Base-by-base conservation (phyloP, 1,140 invertebrate genomes). In the Aricia agestis region DNA sequence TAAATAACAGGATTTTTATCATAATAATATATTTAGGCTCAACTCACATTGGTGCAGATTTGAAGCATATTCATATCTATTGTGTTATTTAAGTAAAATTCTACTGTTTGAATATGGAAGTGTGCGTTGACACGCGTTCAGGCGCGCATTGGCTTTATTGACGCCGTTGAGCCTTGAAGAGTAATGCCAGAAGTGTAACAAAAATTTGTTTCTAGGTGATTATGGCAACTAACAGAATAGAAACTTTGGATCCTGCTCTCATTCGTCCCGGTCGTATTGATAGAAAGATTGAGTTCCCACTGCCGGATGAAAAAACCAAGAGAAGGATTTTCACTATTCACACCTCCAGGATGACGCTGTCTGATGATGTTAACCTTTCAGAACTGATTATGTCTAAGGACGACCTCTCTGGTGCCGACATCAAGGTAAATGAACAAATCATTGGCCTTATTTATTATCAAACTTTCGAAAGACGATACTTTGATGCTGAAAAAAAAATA, bases 151-250 rank as follows among this genome's bases (percentile, higher is more conserved):
- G 1, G 25, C 25, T 0, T 3, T 25, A 25, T 25, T 25, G 25
- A 25, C 3, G 25, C 25, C 25, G 25, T 25, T 25, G 25, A 25
- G 25, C 25, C 25, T 25, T 0, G 25, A 25, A 25, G 3, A 25
- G 25, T 25, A 25, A 25, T 25, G 25, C 25, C 1, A 36, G 11
- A 36, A 41, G 2, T 25, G 32, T 18, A 18, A 67, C 15, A 66
- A 25, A 25, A 25, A 25, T 25, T 65, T 65, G 19, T 67, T 71
- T 69, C 7, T 89, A 98, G 96, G 98, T 99, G 59, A 97, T 99
- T 32, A 99, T 99, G 99, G 99, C 99, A 13, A 99, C 99, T 52
- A 99, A 99, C 91, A 94, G 99, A 82, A 99, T 99, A 88, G 99
- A 99, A 93, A 99, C 99, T 6, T 92, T 99, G 57, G 99, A 99